These are phyloP conservation scores for Sphenopsis melanotis DNA, from an alignment of 2,797 vertebrate species.

Conservation along the genomic window DNA sequence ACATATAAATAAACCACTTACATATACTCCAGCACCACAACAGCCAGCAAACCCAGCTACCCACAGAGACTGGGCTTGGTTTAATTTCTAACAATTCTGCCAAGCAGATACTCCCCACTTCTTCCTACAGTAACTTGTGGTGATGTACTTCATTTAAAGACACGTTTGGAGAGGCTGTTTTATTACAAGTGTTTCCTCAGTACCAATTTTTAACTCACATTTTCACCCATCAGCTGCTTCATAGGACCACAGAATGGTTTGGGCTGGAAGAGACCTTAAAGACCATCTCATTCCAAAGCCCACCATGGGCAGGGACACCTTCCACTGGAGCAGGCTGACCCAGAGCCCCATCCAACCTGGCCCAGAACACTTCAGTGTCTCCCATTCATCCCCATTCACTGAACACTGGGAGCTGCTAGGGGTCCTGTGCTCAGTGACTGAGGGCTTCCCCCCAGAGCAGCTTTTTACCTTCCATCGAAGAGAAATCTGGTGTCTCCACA, in stretches of 20 bases:
- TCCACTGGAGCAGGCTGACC: neutral
- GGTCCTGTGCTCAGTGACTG: rapidly evolving
- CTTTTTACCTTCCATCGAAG: neutral
- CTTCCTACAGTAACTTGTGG: neutral
- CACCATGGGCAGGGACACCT: neutral
- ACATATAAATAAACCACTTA: neutral
- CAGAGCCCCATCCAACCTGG: neutral
- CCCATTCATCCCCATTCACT: neutral
- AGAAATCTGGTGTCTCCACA: neutral
- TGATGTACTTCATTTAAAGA: neutral
- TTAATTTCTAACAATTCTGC: neutral
- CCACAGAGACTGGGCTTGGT: neutral
- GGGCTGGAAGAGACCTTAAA: neutral
- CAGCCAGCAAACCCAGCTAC: neutral
- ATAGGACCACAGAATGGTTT: neutral
- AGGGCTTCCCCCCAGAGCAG: neutral
- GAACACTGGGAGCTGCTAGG: no score
- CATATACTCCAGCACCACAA: neutral
- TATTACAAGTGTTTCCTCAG: neutral
- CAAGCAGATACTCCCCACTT: neutral
- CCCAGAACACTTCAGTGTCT: neutral
- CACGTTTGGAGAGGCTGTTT: rapidly evolving
- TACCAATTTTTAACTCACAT: neutral
- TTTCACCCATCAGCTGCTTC: neutral
- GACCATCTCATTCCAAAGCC: neutral